Base-by-base conservation (phyloP, 2,797 vertebrate species). In the Dendrocincla tyrannina region DNA sequence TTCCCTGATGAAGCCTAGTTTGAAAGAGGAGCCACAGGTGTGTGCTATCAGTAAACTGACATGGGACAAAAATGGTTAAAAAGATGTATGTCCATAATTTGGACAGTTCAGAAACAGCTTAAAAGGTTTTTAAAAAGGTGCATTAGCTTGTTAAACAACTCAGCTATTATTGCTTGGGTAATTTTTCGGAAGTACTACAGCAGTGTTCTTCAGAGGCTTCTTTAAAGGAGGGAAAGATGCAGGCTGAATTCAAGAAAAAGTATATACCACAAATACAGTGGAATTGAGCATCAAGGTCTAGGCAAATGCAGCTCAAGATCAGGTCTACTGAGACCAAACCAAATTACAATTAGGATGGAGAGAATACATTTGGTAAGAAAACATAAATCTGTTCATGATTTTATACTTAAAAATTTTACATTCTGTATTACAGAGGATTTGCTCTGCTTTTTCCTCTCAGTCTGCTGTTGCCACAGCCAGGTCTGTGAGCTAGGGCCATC, bases 41-140 rank as follows among this genome's bases (percentile, higher is more conserved):
- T 42, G 27, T 2, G 1, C 33, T 67, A 25, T 17, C n/a, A 16
- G 37, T 69, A 50, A 78, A 68, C 1, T 75, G 60, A 39, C 10
- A 44, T 5, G 13, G 59, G 35, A 28, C 1, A 2, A 78, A 90
- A 91, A 75, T 5, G 3, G 13, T 33, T 73, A 44, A 73, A 74
- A 91, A 63, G 1, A 64, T 27, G 0, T 0, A 63, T 10, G 4
- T 37, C 30, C 17, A 16, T 28, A n/a, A 78, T 81, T 3, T 3
- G 17, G 49, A 56, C 9, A 49, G 32, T 20, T 69, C 4, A 6
- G 33, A 23, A 88, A 58, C 15, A 87, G 27, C 30, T 82, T 73
- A 49, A 75, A 64, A 86, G 17, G 5, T 68, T 88, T 91, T 59
- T 1, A 1, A 44, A 63, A 46, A 84, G 20, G 7, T 75, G 12